A percentile compares a stretch with the other conserved stretches of the same genome.
Conservation (phyloP, 2,888 invertebrate genomes). For the Drosophila formosana region DNA sequence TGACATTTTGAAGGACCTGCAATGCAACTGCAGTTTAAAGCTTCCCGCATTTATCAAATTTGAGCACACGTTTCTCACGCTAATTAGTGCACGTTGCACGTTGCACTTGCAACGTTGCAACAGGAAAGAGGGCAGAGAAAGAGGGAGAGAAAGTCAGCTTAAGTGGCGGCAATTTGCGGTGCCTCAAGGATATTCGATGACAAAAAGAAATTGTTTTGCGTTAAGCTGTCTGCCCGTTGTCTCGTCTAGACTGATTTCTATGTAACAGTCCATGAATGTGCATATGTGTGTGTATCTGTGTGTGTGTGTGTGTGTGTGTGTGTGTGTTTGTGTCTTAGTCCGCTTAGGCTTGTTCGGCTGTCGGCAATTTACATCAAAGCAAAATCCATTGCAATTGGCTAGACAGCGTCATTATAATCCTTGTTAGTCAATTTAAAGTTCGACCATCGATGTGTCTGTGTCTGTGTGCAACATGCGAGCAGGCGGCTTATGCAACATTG, state of each 20-base stretch:
- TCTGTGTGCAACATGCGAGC: not conserved
- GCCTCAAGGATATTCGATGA: slow-evolving; percentile 80
- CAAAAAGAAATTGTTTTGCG: slow-evolving; percentile 79
- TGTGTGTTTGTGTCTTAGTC: slow-evolving; percentile 68
- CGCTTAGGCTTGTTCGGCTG: slow-evolving; percentile 78
- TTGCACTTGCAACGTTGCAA: slow-evolving; percentile 5
- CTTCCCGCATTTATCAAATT: slow-evolving; percentile 33
- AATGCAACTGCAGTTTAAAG: not conserved
- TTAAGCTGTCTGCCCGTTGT: slow-evolving; percentile 73
- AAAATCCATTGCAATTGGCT: slow-evolving; percentile 79
- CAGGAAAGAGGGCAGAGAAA: not conserved
- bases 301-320: slow-evolving; percentile 23
- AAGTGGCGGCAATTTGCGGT: slow-evolving; percentile 77
- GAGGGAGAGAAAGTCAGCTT: slow-evolving; percentile 48
- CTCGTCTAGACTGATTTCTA: slow-evolving; percentile 74
- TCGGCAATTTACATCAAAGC: slow-evolving; percentile 80
- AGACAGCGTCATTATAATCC: slow-evolving; percentile 79
- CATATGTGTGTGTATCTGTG: not conserved
- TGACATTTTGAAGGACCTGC: slow-evolving; percentile 27
- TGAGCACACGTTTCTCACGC: slow-evolving; percentile 65
- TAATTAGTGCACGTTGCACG: slow-evolving; percentile 57
- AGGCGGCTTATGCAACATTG: slow-evolving; percentile 8
- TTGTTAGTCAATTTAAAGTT: slow-evolving; percentile 67
- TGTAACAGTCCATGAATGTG: slow-evolving; percentile 19
- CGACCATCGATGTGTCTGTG: slow-evolving; percentile 37